Evolutionary conservation across 2,888 invertebrate genomes (phyloP).

Genomic region (Philereme vetulata): DNA sequence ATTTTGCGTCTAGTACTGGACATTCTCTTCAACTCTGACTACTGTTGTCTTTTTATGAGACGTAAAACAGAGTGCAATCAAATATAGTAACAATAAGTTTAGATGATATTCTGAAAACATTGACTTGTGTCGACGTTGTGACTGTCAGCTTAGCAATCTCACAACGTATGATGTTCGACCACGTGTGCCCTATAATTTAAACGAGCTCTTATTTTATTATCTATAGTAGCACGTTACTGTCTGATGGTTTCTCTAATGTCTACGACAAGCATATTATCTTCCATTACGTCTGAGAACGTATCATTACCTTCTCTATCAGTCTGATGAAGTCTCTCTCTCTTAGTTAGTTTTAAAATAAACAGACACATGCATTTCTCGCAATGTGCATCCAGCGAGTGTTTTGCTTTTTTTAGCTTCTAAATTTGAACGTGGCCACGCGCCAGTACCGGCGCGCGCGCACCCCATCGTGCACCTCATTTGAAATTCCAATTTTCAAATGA

Average conservation of each 20-base stretch:
- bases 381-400: slow-evolving; percentile 67
- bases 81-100: too few relatives aligned
- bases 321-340: slow-evolving; percentile 45
- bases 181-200: slow-evolving; percentile 19
- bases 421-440: slow-evolving; percentile 77
- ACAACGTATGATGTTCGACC: slow-evolving; percentile 12
- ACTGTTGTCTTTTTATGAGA: too few relatives aligned
- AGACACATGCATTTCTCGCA: slow-evolving; percentile 75
- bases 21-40: too few relatives aligned
- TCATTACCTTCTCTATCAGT: slow-evolving; percentile 23
- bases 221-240: slow-evolving; percentile 25
- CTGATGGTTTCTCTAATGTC: slow-evolving; percentile 24
- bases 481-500: slow-evolving; percentile 44
- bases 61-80: too few relatives aligned
- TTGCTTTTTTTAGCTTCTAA: slow-evolving; percentile 74
- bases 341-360: slow-evolving; percentile 57
- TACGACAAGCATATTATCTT: slow-evolving; percentile 24
- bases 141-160: neutral
- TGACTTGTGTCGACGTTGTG: too few relatives aligned
- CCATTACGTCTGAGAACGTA: slow-evolving; percentile 24
- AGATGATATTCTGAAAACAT: too few relatives aligned
- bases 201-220: slow-evolving; percentile 1
- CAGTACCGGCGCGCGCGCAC: slow-evolving; percentile 70
- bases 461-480: slow-evolving; percentile 64
- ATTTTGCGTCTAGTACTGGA: too few relatives aligned